Percentiles rank a stretch among this genome's conserved stretches.
phyloP scores from a whole-genome alignment of 2,113 vertebrate genomes.

The Oenanthe oenanthe region DNA sequence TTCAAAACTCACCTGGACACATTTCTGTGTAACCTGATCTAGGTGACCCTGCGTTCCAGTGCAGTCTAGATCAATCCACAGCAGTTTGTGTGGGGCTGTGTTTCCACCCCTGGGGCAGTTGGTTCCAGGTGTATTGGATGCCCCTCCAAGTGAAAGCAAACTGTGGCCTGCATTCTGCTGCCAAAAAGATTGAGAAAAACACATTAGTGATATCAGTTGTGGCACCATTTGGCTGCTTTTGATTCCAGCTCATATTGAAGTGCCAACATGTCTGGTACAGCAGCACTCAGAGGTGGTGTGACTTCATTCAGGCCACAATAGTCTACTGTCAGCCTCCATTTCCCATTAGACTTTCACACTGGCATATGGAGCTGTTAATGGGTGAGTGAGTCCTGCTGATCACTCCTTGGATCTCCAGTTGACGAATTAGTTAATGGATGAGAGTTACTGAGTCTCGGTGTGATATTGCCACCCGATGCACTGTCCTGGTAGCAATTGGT shows the following conservation, averaged over 20 bases:
- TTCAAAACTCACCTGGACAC: too few relatives aligned
- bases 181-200: neutral
- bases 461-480: neutral
- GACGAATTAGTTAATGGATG: neutral
- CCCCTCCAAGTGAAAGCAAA: neutral
- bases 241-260: neutral
- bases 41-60: neutral
- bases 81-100: neutral
- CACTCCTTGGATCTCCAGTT: neutral
- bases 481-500: neutral
- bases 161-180: neutral
- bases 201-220: neutral
- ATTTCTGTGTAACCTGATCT: neutral
- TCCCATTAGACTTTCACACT: neutral
- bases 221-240: neutral
- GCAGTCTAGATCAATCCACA: neutral
- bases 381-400: neutral
- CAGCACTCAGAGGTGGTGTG: neutral
- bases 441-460: neutral
- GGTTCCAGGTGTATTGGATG: neutral
- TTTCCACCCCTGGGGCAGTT: neutral
- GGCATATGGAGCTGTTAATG: neutral
- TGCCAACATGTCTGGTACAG: neutral
- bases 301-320: neutral
- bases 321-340: neutral